Evolutionary conservation across 2,888 invertebrate genomes (phyloP).

Genomic region (Helleia helle): DNA sequence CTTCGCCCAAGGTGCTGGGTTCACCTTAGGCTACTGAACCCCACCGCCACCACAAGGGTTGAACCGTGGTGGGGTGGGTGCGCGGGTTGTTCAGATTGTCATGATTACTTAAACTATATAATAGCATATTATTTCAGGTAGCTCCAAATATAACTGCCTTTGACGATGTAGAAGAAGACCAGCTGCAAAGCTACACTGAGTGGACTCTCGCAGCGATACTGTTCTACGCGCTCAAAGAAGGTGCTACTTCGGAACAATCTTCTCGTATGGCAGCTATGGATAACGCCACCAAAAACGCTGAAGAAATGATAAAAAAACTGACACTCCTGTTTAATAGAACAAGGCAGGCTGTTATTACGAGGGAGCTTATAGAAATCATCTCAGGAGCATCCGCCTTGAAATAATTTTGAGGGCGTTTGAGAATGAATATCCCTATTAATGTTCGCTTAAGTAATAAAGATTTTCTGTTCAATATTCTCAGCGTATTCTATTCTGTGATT

Average conservation of each 20-base stretch:
- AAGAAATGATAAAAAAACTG: slow-evolving; percentile 84
- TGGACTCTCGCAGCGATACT: slow-evolving; percentile 81
- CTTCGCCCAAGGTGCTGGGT: too few species aligned
- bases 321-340: slow-evolving; percentile 84
- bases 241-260: slow-evolving; percentile 84
- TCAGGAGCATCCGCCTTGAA: slow-evolving; percentile 88
- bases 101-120: too few species aligned
- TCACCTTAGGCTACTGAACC: too few species aligned
- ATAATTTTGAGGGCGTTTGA: slow-evolving; percentile 5
- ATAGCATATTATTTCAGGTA: too few species aligned
- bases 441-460: too few species aligned
- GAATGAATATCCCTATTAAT: too few species aligned
- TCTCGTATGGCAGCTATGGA: slow-evolving; percentile 90
- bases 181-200: slow-evolving; percentile 80
- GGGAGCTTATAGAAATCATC: slow-evolving; percentile 92
- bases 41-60: too few species aligned
- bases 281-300: slow-evolving; percentile 86
- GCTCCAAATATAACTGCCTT: slow-evolving; percentile 79
- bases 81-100: too few species aligned
- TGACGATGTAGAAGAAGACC: slow-evolving; percentile 80
- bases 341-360: slow-evolving; percentile 88
- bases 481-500: too few species aligned
- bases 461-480: too few species aligned
- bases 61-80: too few species aligned
- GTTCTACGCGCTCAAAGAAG: slow-evolving; percentile 83